Evolutionary conservation across 1,140 invertebrate genomes (phyloP), one percentile per base, ranked within the genome.

Genomic region (Papilio polyxenes): DNA sequence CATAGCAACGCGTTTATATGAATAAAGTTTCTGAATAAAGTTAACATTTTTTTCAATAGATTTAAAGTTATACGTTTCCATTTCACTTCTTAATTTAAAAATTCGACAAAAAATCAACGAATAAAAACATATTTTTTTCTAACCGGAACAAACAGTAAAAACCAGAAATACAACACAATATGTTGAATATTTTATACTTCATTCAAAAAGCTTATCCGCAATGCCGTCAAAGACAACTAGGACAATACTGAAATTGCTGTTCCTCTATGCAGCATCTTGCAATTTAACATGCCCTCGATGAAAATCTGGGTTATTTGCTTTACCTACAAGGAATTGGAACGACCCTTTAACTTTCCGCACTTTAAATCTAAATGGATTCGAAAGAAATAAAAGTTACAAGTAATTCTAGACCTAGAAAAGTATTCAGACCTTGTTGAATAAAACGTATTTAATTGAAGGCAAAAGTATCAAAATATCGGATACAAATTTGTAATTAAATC

Each of bases 201-300:
- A 65, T 65, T 65, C n/a, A 59, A 59, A 59, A 59, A 59, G 56
- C 20, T n/a, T 59, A 59, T 59, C 56, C 20, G 65, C 65, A 72
- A 72, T 72, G 65, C 65, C 65, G 62, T 23, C 62, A 65, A 6
- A 59, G n/a, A 5, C n/a, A 59, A n/a, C 56, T 59, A 59, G 56
- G 56, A 65, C 23, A 65, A 31, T 65, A 37, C 62, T 31, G 62
- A 65, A 23, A 65, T 65, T 31, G 23, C 23, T 31, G 3, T 31
- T 65, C 23, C 23, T 65, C 62, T 65, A 65, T 65, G 62, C 11
- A 65, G 23, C 62, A 10, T 59, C n/a, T 65, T 31, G 62, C 20
- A 31, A 65, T 65, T 31, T 65, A 65, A 65, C 62, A 13, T 65
- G 62, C 62, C 62, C 62, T 11, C 62, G 62, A 31, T 31, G 62